Conservation (phyloP, 2,113 vertebrate genomes). For the Nothobranchius kuhntae region DNA sequence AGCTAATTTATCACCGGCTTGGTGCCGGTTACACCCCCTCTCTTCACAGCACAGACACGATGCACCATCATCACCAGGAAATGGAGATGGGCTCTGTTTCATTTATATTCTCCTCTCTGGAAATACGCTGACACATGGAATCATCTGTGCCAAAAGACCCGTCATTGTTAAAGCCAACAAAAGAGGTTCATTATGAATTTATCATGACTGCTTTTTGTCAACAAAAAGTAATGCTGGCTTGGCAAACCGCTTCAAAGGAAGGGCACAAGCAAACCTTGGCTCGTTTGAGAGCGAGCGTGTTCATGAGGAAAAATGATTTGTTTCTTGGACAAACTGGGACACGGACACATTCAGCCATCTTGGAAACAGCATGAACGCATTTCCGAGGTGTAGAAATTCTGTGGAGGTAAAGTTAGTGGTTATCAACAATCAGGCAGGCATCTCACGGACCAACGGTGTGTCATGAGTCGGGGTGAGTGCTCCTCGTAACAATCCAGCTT, state of each 20-base stretch:
- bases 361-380: background rate
- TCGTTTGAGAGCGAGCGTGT: background rate
- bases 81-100: constrained; percentile 67
- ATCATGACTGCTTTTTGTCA: constrained; percentile 62
- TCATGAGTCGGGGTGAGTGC: too few species aligned
- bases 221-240: constrained; percentile 51
- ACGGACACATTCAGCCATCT: background rate
- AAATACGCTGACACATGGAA: constrained; percentile 65
- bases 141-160: constrained; percentile 59
- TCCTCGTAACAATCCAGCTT: too few species aligned
- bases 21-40: constrained; percentile 16
- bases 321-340: background rate
- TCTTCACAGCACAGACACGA: constrained; percentile 16
- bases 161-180: constrained; percentile 69
- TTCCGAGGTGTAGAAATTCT: too few species aligned
- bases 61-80: constrained; percentile 57
- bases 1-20: constrained; percentile 56
- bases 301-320: background rate
- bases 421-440: too few species aligned
- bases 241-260: constrained; percentile 46
- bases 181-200: constrained; percentile 65
- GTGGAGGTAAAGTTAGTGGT: too few species aligned
- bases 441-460: too few species aligned
- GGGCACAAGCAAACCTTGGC: constrained; percentile 26
- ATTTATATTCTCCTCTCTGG: constrained; percentile 60